phyloP scores from a whole-genome alignment of 1,140 invertebrate species.

The Heliconius congener region DNA sequence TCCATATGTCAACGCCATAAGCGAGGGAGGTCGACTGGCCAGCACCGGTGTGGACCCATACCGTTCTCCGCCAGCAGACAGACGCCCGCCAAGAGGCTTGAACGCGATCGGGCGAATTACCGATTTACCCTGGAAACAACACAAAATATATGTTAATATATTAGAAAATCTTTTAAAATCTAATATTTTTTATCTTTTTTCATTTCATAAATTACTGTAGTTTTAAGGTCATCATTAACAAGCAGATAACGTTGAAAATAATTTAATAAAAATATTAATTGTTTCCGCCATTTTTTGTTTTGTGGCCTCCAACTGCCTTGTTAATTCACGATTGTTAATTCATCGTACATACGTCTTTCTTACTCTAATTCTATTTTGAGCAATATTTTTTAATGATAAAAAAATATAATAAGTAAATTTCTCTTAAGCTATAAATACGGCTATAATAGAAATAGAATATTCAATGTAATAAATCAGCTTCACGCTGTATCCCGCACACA shows the following conservation, averaged over 20 bases:
- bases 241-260: background rate
- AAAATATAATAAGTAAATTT: too few relatives aligned
- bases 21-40: constrained; percentile 82
- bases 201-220: background rate
- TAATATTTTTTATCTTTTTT: background rate
- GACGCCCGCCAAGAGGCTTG: constrained; percentile 84
- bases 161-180: background rate
- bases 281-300: constrained; percentile 6
- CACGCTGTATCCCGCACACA: too few relatives aligned
- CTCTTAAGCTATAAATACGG: too few relatives aligned
- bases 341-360: background rate
- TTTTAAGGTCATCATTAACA: constrained; percentile 1
- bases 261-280: constrained; percentile 12
- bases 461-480: too few relatives aligned
- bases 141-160: constrained; percentile 8
- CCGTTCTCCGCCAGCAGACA: constrained; percentile 82
- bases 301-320: background rate
- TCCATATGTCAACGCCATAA: constrained; percentile 83
- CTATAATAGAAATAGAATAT: too few relatives aligned
- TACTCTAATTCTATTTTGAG: background rate
- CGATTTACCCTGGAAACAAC: constrained; percentile 84
- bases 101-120: constrained; percentile 89
- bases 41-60: constrained; percentile 86
- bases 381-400: background rate
- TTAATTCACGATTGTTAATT: constrained; percentile 3